Conservation (phyloP, 2,113 vertebrate genomes). For the Saccopteryx leptura region DNA sequence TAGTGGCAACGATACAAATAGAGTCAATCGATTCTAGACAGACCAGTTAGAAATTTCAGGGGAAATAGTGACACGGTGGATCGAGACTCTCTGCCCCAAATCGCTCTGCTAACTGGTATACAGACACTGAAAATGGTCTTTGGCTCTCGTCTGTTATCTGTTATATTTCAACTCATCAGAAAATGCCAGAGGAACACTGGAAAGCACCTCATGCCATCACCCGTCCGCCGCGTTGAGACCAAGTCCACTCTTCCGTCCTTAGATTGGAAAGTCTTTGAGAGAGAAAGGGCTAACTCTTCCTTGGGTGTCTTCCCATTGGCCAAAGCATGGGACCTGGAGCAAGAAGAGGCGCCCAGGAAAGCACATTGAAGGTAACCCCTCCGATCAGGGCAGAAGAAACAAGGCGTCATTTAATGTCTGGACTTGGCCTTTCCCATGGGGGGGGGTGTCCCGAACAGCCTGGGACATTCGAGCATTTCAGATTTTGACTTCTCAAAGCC, state of each 20-base stretch:
- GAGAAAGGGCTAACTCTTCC: background rate
- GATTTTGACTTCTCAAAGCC: background rate
- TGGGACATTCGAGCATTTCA: background rate
- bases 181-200: background rate
- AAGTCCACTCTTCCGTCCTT: background rate
- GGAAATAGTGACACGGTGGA: background rate
- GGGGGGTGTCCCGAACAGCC: background rate
- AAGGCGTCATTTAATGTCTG: fast-evolving
- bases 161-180: background rate
- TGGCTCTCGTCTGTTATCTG: background rate
- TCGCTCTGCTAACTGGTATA: background rate
- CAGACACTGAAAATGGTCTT: background rate
- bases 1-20: background rate
- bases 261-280: background rate
- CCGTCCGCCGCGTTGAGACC: background rate
- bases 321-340: background rate
- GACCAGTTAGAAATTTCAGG: background rate
- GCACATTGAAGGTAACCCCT: background rate
- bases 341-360: background rate
- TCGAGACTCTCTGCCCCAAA: background rate
- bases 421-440: background rate
- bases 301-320: background rate
- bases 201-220: background rate
- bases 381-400: too few relatives aligned
- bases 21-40: background rate